Conservation (phyloP, 2,888 invertebrate genomes). For the Blera fallax region DNA sequence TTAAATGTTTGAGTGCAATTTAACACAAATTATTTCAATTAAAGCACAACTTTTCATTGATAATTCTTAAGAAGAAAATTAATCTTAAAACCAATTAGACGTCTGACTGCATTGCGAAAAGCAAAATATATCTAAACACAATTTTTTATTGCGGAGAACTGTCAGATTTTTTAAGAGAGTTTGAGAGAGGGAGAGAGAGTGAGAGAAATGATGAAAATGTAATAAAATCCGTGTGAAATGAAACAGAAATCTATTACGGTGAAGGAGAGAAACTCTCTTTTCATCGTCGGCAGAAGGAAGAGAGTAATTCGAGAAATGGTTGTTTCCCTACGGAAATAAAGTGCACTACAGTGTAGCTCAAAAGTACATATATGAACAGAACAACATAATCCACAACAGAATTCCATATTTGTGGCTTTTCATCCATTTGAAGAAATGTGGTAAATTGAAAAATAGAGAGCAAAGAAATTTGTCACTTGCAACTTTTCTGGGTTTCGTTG, state of each 20-base stretch:
- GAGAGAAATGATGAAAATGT: not conserved
- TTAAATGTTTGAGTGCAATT: not conserved
- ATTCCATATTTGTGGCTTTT: too few species aligned
- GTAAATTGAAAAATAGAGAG: too few species aligned
- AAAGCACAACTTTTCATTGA: constrained; percentile 27
- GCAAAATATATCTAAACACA: constrained; percentile 20
- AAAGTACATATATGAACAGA: too few species aligned
- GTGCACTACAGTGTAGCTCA: too few species aligned
- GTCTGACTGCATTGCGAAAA: constrained; percentile 2
- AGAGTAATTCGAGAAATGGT: not conserved
- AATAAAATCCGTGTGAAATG: not conserved
- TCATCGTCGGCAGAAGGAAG: not conserved
- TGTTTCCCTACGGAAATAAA: too few species aligned
- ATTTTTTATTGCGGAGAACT: not conserved
- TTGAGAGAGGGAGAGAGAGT: not conserved
- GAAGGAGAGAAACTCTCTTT: not conserved
- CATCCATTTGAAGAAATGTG: too few species aligned
- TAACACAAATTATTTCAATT: not conserved
- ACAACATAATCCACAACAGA: too few species aligned
- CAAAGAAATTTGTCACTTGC: too few species aligned
- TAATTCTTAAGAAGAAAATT: constrained; percentile 8
- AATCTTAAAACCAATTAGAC: not conserved
- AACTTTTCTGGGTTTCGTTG: too few species aligned
- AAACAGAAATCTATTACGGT: not conserved
- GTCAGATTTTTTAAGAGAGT: constrained; percentile 44